Base-by-base conservation (phyloP, 2,113 vertebrate genomes). In the Pavo muticus region DNA sequence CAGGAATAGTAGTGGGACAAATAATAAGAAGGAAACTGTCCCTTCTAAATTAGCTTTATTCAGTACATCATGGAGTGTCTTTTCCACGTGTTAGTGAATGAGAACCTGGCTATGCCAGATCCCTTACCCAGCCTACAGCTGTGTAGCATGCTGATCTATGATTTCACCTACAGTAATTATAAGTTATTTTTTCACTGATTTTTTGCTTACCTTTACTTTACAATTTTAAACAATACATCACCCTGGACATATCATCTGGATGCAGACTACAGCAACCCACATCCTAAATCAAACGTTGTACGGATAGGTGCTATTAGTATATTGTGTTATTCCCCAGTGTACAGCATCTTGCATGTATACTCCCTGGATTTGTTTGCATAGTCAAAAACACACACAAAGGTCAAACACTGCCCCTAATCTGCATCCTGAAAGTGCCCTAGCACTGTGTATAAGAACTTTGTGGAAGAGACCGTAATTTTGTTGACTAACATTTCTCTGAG, bases 121-220 rank as follows among this genome's bases (percentile, higher is more conserved):
- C 16, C 23, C 24, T 24, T 70, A 27, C 7, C 23, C 48, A 75
- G 42, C 32, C 24, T 12, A 40, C 10, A 29, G 42, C 56, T 84
- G 32, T 20, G 39, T 6, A 64, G 44, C 19, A 27, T 42, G 39
- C 44, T 47, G 13, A 75, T 40, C 48, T 65, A 30, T 52, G 60
- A 78, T 27, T 83, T 21, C 45, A 13, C 32, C 54, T 74, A 18
- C 24, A 44, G 14, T 23, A 72, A 48, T 73, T 57, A 71, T 32
- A 81, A 39, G 67, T 40, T 40, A 45, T 50, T 50, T 50, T 5
- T 50, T 52, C 30, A 17, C 12, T 42, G 14, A 56, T 52, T 76
- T 93, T 93, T 84, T 19, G 50, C 3, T 81, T 82, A 9, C 4
- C 52, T 59, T 74, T 74, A 56, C 54, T 89, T 92, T 27, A 48